These are phyloP conservation scores for Xanthia togata DNA, from an alignment of 2,888 invertebrate species.

Conservation along the genomic window DNA sequence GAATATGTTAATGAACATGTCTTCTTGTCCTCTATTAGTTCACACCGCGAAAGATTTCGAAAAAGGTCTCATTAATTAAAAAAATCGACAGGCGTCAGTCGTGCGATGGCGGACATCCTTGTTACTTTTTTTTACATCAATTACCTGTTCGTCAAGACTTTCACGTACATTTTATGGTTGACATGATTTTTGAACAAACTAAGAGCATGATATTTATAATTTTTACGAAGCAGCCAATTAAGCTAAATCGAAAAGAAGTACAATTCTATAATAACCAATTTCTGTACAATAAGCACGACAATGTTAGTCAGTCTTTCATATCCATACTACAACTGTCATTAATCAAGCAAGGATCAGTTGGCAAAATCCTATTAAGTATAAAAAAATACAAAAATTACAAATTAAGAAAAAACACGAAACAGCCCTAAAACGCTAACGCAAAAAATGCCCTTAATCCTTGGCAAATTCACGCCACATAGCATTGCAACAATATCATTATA, in stretches of 20 bases:
- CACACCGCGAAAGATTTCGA: constrained; percentile 72
- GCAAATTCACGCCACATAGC: constrained; percentile 65
- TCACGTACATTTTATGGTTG: not conserved
- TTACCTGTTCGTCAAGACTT: constrained; percentile 47
- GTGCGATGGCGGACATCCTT: constrained; percentile 45
- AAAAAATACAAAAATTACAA: constrained; percentile 19
- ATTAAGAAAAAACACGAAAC: constrained; percentile 19
- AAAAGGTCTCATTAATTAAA: constrained; percentile 79
- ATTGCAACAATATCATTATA: constrained; percentile 74
- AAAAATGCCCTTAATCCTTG: constrained; percentile 58
- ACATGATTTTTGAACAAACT: not conserved
- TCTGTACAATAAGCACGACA: not conserved
- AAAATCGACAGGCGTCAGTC: constrained; percentile 74
- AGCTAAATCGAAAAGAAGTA: not conserved
- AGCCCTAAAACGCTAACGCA: constrained; percentile 25
- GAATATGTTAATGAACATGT: constrained; percentile 89
- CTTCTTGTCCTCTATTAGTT: constrained; percentile 83
- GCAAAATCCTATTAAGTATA: not conserved
- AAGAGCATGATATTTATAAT: too few species aligned
- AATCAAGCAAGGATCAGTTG: not conserved
- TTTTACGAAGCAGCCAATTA: not conserved
- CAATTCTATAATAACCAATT: not conserved
- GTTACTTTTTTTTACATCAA: constrained; percentile 67
- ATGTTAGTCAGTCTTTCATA: not conserved
- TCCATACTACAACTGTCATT: not conserved